phyloP scores from a whole-genome alignment of 2,888 invertebrate species.

The Eupithecia dodoneata region DNA sequence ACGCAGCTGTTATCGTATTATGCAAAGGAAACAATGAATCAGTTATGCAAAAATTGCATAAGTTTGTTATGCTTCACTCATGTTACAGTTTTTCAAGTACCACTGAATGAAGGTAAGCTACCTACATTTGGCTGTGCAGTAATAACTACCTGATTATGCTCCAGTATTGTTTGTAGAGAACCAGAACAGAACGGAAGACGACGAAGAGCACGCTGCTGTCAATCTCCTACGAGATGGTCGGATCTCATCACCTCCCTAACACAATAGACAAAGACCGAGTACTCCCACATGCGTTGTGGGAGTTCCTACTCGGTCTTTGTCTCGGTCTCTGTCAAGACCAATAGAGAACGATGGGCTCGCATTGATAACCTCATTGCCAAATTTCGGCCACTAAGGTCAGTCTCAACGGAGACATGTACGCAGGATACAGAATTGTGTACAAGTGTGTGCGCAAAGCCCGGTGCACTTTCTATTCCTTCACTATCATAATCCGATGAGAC shows the following conservation, averaged over 20 bases:
- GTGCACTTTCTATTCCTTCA: background rate
- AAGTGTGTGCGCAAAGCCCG: background rate
- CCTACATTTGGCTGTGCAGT: background rate
- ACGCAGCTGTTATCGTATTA: conserved; percentile 61
- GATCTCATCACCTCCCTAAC: background rate
- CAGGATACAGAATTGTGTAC: background rate
- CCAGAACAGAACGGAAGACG: background rate
- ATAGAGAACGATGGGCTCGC: background rate
- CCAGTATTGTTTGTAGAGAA: background rate
- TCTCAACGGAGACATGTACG: background rate
- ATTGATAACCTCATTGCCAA: background rate
- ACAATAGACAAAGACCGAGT: background rate
- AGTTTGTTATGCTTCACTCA: conserved; percentile 24
- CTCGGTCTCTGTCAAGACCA: background rate
- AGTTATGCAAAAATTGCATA: conserved; percentile 33
- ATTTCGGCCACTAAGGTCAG: background rate
- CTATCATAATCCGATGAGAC: background rate
- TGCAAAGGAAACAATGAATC: conserved; percentile 50
- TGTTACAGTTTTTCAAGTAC: background rate
- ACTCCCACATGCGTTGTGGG: too few relatives aligned
- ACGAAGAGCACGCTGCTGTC: background rate
- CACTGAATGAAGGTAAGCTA: background rate
- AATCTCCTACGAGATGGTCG: background rate
- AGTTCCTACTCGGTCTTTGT: too few relatives aligned
- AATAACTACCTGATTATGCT: background rate